phyloP scores from a whole-genome alignment of 2,888 invertebrate species.

The Leucoptera coffeella region DNA sequence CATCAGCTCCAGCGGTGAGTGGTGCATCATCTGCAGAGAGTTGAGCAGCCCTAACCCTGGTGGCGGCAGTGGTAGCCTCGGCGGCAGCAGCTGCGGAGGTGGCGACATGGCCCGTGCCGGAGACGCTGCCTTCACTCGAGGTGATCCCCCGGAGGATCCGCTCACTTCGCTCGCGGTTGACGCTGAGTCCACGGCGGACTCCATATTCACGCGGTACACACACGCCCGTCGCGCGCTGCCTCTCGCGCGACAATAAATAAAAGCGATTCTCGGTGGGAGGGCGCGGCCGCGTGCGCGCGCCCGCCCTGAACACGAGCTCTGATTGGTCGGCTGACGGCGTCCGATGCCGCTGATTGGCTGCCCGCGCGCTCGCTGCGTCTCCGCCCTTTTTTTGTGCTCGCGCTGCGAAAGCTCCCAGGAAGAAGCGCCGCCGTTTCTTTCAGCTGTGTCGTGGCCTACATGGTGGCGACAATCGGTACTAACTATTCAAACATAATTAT shows the following conservation, averaged over 20 bases:
- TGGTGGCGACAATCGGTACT: too few relatives aligned
- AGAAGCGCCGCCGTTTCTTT: slow-evolving; percentile 59
- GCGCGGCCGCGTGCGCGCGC: slow-evolving; percentile 50
- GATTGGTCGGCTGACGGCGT: slow-evolving; percentile 34
- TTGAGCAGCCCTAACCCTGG: slow-evolving; percentile 79
- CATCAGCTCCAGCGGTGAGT: slow-evolving; percentile 80
- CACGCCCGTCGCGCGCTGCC: slow-evolving; percentile 61
- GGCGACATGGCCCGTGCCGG: slow-evolving; percentile 31
- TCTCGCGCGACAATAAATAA: slow-evolving; percentile 70
- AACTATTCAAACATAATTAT: too few relatives aligned
- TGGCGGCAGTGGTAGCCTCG: slow-evolving; percentile 75
- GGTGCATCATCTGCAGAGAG: slow-evolving; percentile 74
- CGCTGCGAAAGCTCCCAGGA: slow-evolving; percentile 40
- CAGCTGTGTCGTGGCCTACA: slow-evolving; percentile 44
- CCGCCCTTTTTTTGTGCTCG: slow-evolving; percentile 50
- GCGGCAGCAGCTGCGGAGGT: slow-evolving; percentile 63
- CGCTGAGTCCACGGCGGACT: slow-evolving; percentile 55
- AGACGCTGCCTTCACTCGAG: slow-evolving; percentile 41
- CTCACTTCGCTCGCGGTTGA: slow-evolving; percentile 50
- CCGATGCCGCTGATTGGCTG: slow-evolving; percentile 24
- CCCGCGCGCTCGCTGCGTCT: slow-evolving; percentile 26
- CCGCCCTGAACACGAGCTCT: slow-evolving; percentile 27
- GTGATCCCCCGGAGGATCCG: slow-evolving; percentile 47
- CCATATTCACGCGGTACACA: slow-evolving; percentile 48
- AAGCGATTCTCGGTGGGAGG: slow-evolving; percentile 52